phyloP scores from a whole-genome alignment of 2,113 vertebrate genomes.

The Petrocephalus zakoni region DNA sequence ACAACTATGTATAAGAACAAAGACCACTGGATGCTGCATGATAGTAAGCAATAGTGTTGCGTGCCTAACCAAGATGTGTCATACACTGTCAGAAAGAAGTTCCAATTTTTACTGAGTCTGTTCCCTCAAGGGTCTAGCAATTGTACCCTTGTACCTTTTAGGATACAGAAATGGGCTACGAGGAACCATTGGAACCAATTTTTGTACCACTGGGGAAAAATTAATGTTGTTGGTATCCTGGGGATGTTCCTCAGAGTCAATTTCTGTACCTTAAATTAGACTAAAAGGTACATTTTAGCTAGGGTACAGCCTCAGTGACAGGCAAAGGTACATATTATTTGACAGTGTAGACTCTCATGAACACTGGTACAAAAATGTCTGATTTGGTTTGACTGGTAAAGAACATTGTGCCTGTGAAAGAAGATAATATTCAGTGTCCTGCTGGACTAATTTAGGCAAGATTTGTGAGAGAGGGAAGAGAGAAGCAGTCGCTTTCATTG shows the following conservation, averaged over 20 bases:
- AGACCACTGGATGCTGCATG: not conserved
- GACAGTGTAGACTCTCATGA: not conserved
- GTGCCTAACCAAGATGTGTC: not conserved
- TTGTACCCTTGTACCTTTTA: too few species aligned
- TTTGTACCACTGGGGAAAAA: too few species aligned
- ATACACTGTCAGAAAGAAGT: not conserved
- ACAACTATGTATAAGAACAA: not conserved
- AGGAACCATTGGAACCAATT: too few species aligned
- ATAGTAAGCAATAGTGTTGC: not conserved
- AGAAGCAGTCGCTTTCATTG: not conserved
- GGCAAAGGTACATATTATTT: too few species aligned
- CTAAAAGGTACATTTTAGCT: too few species aligned
- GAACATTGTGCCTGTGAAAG: not conserved
- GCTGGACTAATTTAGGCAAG: not conserved
- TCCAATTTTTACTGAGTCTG: too few species aligned
- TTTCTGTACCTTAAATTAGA: too few species aligned
- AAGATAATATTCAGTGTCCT: not conserved
- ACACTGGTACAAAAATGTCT: not conserved
- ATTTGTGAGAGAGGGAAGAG: not conserved
- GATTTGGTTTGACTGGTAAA: not conserved
- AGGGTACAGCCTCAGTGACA: too few species aligned
- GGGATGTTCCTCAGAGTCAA: too few species aligned
- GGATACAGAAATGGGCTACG: too few species aligned
- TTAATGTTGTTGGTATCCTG: too few species aligned
- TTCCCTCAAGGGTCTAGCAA: too few species aligned